Conservation (phyloP, 2,113 vertebrate species). For the Platysternon megacephalum region DNA sequence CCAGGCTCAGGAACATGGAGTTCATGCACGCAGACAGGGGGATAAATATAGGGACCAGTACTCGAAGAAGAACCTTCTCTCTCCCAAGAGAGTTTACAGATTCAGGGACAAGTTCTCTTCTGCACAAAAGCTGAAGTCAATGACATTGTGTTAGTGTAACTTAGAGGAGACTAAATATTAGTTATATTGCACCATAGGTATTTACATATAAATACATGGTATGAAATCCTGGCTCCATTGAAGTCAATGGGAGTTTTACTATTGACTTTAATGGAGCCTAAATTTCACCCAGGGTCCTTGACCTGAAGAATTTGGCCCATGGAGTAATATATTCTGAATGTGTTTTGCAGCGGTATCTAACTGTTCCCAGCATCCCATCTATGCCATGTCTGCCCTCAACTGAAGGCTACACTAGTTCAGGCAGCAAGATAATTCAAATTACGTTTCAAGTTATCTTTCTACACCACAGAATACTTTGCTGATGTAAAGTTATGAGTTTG, state of each 20-base stretch:
- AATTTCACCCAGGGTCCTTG: background rate
- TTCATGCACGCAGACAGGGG: too few relatives aligned
- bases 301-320: background rate
- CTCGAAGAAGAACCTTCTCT: background rate
- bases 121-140: background rate
- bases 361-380: background rate
- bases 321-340: background rate
- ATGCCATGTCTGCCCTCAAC: background rate
- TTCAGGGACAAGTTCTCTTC: constrained; percentile 22
- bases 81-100: background rate
- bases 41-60: too few relatives aligned
- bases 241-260: background rate
- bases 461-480: background rate
- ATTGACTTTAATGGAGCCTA: background rate
- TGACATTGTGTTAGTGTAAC: background rate
- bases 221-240: background rate
- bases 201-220: background rate
- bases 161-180: background rate
- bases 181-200: background rate
- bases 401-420: fast-evolving
- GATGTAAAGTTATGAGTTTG: background rate
- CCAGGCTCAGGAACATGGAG: too few relatives aligned
- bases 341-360: background rate
- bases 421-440: background rate
- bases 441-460: background rate